These are phyloP conservation scores for Drosophila stalkeri DNA, from an alignment of 2,888 invertebrate genomes.

Conservation along the genomic window DNA sequence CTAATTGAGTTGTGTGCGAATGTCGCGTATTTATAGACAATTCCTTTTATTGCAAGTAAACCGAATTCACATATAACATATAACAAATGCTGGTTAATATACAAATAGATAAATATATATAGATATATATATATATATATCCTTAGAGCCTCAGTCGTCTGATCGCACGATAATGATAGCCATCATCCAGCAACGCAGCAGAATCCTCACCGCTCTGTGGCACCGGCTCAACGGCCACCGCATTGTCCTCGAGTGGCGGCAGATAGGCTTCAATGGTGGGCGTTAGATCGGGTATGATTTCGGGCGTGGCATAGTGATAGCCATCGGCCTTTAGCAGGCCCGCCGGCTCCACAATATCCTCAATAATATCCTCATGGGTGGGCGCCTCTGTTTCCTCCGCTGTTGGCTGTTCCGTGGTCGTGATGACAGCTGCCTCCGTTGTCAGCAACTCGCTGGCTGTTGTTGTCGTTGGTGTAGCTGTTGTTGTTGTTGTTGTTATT, in stretches of 20 bases:
- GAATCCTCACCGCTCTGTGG: slow-evolving; percentile 60
- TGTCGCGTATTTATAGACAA: slow-evolving; percentile 29
- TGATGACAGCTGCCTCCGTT: slow-evolving; percentile 23
- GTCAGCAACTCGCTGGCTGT: slow-evolving; percentile 27
- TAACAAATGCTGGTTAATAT: slow-evolving; percentile 6
- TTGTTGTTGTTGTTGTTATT: slow-evolving; percentile 43
- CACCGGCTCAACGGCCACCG: slow-evolving; percentile 54
- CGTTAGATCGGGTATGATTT: slow-evolving; percentile 65
- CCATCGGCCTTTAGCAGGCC: slow-evolving; percentile 70
- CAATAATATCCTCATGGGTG: slow-evolving; percentile 25
- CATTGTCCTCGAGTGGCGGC: slow-evolving; percentile 67
- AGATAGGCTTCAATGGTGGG: slow-evolving; percentile 63
- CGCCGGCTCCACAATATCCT: slow-evolving; percentile 48
- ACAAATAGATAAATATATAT: too few relatives aligned
- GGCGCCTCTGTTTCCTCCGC: slow-evolving; percentile 49
- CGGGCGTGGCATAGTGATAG: slow-evolving; percentile 76
- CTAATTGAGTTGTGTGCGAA: slow-evolving; percentile 52
- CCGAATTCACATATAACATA: slow-evolving; percentile 32
- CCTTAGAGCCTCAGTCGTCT: slow-evolving; percentile 46
- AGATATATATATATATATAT: slow-evolving; percentile 40
- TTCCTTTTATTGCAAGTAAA: slow-evolving; percentile 45
- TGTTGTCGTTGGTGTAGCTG: slow-evolving; percentile 41
- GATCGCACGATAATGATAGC: slow-evolving; percentile 76
- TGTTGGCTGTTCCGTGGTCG: slow-evolving; percentile 26
- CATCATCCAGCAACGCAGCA: slow-evolving; percentile 70